Evolutionary conservation across 2,888 invertebrate genomes (phyloP), one percentile per base, ranked within the genome.

Genomic region (Caenorhabditis becei): DNA sequence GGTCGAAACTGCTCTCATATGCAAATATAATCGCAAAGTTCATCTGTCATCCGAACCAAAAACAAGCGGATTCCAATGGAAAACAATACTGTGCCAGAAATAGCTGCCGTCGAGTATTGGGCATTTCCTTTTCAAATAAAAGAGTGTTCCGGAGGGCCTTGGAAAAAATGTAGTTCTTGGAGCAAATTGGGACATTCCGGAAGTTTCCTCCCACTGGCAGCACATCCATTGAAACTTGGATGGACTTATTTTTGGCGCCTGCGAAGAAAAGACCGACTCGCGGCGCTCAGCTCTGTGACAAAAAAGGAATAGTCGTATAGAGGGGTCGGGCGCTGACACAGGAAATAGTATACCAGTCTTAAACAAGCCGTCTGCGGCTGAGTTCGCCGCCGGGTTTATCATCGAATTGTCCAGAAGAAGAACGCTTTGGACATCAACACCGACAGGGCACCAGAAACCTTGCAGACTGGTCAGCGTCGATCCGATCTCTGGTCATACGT

Each of bases 271-370:
- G 26, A 8, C 51, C 23, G 26, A 56, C 47, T 47, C 18, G 47
- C 47, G 41, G 41, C 41, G 41, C 41, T 41, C 41, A 3, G 41
- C 16, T 41, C 14, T 16, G 62, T 61, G 62, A 53, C 62, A 62
- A 62, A 71, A 41, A 71, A 71, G 61, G 53, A 70, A 47, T 59
- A 49, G 71, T 71, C 61, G 71, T 71, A 71, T 62, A 71, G 71
- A 62, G 37, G 20, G 51, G 62, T n/a, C 32, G 37, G 62, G 44
- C 32, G 71, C 44, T 61, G 54, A 47, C 62, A 47, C 71, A 62
- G 62, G 62, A 71, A 71, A 71, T 71, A 71, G 71, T 71, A 62
- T 62, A 62, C 54, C 71, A 62, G 61, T 58, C 69, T 23, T 35
- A 28, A 70, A 58, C 62, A 71, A 37, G 37, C 26, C 41, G 71